Base-by-base conservation (phyloP, 2,888 invertebrate species). In the Hydriomena furcata region DNA sequence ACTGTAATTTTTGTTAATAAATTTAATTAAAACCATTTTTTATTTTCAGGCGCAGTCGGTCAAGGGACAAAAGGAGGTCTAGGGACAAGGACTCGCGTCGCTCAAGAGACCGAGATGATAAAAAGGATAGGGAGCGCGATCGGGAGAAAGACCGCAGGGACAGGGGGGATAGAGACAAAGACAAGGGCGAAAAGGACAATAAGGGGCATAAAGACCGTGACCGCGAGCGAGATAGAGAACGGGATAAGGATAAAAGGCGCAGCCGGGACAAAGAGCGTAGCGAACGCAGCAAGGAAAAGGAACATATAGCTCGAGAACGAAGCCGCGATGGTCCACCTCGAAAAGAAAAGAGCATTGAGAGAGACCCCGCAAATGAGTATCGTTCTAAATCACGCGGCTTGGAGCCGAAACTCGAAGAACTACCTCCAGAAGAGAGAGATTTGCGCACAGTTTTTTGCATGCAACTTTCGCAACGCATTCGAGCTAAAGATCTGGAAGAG, bases 381-480 rank as follows among this genome's bases (percentile, higher is more conserved):
- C 71, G 88, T 24, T 83, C 88, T 4, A 85, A 85, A 61, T 87
- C 89, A 4, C 91, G 92, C 70, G 92, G 92, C 7, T 73, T 91
- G 37, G 92, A 93, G 53, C 87, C 90, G 30, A 92, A 92, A 60
- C 91, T 94, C 23, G 93, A 94, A 31, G 96, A 96, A 66, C 83
- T 99, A 47, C 97, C 98, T 35, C 97, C 99, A 0, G 99, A 99
- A 84, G 99, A 99, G 84, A 92, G 99, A 55, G 99, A 99, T 92
- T 95, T 98, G n/a, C 93, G 99, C 25, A 99, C 99, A 32, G 97
- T 99, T 3, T 99, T 99, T 82, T 98, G 98, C 77, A 99, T 99
- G 97, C 99, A 99, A 88, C 88, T 99, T 48, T 97, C 98, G 47
- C 97, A 98, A 73, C 93, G 97, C 66, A 98, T 98, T 71, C 93